Percentiles rank a stretch among this genome's conserved stretches.
phyloP scores from a whole-genome alignment of 2,113 vertebrate genomes.

The Actenoides hombroni region DNA sequence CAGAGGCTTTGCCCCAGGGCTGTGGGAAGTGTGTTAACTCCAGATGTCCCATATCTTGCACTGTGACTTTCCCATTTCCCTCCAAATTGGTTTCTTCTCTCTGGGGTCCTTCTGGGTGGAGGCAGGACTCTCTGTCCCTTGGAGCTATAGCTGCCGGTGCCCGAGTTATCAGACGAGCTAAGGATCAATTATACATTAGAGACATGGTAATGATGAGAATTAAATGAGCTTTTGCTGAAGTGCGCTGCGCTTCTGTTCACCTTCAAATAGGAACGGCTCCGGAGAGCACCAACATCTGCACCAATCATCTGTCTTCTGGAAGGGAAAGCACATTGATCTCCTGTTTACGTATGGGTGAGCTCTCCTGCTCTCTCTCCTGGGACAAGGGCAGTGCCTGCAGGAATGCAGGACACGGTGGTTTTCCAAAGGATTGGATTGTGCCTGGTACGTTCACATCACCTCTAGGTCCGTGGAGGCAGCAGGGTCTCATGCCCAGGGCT shows the following conservation, averaged over 20 bases:
- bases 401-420: rapidly evolving
- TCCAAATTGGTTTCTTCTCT: not conserved
- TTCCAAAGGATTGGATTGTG: not conserved
- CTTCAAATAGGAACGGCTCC: conserved; percentile 56
- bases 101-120: not conserved
- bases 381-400: not conserved
- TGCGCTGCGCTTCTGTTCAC: conserved; percentile 23
- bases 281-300: conserved; percentile 70
- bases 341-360: not conserved
- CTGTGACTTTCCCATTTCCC: not conserved
- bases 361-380: not conserved
- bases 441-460: not conserved
- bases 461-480: rapidly evolving
- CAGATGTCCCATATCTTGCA: not conserved
- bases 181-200: conserved; percentile 71
- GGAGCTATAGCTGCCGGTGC: conserved; percentile 1
- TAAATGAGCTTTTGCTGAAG: conserved; percentile 70
- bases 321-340: not conserved
- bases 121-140: not conserved
- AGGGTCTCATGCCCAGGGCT: not conserved
- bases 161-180: conserved; percentile 15
- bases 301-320: conserved; percentile 59
- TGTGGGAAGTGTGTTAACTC: rapidly evolving
- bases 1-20: not conserved
- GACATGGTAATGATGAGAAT: conserved; percentile 69